phyloP scores from a whole-genome alignment of 2,113 vertebrate genomes.

The Nipponia nippon region DNA sequence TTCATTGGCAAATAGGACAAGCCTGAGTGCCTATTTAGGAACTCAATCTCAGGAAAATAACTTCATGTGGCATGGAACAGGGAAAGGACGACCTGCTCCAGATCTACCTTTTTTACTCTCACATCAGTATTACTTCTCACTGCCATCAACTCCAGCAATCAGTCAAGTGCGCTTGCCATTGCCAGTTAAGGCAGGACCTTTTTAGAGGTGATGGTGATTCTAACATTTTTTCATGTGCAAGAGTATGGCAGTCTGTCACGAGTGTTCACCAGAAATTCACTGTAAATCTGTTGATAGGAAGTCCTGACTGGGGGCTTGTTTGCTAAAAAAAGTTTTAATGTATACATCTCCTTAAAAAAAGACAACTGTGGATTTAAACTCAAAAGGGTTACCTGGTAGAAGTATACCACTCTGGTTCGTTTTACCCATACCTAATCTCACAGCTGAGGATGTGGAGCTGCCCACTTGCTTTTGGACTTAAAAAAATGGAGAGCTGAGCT shows the following conservation, averaged over 20 bases:
- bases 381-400: neutral
- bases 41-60: neutral
- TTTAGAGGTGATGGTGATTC: neutral
- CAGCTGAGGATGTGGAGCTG: neutral
- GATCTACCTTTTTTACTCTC: neutral
- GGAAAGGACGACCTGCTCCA: neutral
- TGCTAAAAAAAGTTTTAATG: neutral
- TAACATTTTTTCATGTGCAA: neutral
- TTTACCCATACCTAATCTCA: neutral
- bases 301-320: neutral
- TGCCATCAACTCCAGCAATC: neutral
- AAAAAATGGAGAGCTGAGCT: neutral
- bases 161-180: neutral
- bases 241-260: neutral
- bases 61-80: neutral
- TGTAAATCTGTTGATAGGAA: neutral
- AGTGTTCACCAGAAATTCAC: neutral
- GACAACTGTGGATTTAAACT: neutral
- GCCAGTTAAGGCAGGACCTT: neutral
- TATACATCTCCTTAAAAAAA: neutral
- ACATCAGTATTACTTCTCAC: neutral
- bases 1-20: neutral
- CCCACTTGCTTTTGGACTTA: neutral
- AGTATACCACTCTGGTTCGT: neutral
- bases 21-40: neutral